Percentiles rank a stretch among this genome's conserved stretches.
These are phyloP conservation scores for Poecilia wingei DNA, from an alignment of 2,797 vertebrate species.

Conservation along the genomic window DNA sequence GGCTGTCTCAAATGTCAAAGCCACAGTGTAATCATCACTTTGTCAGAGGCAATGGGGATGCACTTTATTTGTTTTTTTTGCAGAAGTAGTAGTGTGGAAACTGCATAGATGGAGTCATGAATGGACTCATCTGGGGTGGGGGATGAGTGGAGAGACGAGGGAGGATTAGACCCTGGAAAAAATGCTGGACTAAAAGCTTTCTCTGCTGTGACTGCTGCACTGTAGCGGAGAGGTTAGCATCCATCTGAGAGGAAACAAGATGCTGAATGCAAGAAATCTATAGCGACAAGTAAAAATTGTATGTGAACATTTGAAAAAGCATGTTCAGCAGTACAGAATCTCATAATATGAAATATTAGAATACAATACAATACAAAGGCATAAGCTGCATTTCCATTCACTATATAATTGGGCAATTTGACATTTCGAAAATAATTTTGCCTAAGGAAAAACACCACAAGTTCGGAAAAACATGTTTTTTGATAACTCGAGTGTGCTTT, in stretches of 20 bases:
- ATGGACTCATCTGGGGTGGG: constrained; percentile 32
- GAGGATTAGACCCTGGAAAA: constrained; percentile 2
- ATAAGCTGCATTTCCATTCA: too few relatives aligned
- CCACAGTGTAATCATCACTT: constrained; percentile 67
- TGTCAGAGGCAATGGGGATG: constrained; percentile 47
- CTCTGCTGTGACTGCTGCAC: background rate
- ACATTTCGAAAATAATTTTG: too few relatives aligned
- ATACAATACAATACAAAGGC: background rate
- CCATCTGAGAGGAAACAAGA: background rate
- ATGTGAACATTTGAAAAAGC: background rate
- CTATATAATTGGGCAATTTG: too few relatives aligned
- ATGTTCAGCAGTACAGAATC: background rate
- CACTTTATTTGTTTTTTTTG: constrained; percentile 55
- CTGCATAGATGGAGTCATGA: constrained; percentile 46
- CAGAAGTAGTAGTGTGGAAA: constrained; percentile 52
- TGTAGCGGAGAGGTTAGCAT: background rate
- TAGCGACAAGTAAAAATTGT: background rate
- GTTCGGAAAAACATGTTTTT: too few relatives aligned
- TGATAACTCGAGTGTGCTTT: too few relatives aligned
- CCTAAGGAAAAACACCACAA: too few relatives aligned
- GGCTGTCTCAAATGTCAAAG: constrained; percentile 67
- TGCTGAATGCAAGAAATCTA: background rate
- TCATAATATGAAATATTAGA: background rate
- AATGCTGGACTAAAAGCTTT: background rate
- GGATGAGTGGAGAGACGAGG: background rate